These are phyloP conservation scores for Pentalonia nigronervosa DNA, from an alignment of 1,140 invertebrate genomes.

Conservation along the genomic window DNA sequence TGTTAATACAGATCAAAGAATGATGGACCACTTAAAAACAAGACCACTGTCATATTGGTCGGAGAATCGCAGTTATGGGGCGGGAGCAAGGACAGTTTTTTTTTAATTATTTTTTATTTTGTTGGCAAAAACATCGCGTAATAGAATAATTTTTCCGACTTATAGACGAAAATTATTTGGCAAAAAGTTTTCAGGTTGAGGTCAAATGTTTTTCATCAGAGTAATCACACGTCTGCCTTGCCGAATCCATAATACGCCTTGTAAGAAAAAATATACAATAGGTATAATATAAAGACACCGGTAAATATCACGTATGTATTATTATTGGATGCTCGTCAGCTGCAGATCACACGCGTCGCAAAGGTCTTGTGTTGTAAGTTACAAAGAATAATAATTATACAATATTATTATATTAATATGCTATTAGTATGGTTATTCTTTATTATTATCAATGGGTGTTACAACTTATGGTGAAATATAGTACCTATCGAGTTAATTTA, in stretches of 20 bases:
- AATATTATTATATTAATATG: not conserved
- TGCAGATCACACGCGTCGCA: not conserved
- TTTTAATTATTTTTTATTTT: not conserved
- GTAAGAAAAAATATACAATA: not conserved
- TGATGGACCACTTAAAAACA: not conserved
- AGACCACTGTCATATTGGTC: too few relatives aligned
- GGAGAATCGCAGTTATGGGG: too few relatives aligned
- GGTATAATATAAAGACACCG: not conserved
- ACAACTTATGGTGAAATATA: not conserved
- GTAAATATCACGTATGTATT: not conserved
- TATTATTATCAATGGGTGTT: not conserved
- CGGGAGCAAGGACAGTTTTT: not conserved
- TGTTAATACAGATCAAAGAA: not conserved
- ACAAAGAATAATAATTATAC: not conserved
- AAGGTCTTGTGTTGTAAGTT: not conserved
- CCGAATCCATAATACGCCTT: not conserved
- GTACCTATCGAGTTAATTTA: not conserved
- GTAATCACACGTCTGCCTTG: constrained; percentile 21
- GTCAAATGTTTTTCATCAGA: not conserved
- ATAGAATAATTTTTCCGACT: constrained; percentile 2
- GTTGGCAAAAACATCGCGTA: constrained; percentile 1
- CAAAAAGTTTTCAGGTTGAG: constrained; percentile 47
- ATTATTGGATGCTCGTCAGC: not conserved
- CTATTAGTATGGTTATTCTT: not conserved
- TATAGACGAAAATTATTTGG: constrained; percentile 37